Base-by-base conservation (phyloP, 2,888 invertebrate genomes). In the Dicyrtomina minuta region DNA sequence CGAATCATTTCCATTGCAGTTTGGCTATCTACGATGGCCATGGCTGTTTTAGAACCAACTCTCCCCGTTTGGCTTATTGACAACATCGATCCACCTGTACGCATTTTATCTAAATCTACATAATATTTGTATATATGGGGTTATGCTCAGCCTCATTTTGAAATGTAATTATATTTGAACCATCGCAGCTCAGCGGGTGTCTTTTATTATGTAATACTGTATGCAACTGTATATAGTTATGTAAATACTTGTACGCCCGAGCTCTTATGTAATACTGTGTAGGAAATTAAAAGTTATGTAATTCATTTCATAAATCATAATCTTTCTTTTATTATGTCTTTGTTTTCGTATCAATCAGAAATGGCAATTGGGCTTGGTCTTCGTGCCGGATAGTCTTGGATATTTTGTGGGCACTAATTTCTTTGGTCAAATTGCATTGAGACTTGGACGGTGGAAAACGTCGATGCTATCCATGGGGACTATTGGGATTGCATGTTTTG, bases 321-420 rank as follows among this genome's bases (percentile, higher is more conserved):
- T 22, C 24, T 53, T 6, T 17, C 24, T 5, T 53, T 53, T 20
- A 20, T 20, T 20, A 17, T 4, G 26, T 17, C 27, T 33, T 58
- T 58, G 13, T 58, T 33, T 15, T 15, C 3, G 8, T 33, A 3
- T 33, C 5, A 22, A 13, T 22, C 81, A 87, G 83, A 86, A 85
- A 79, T 90, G 90, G 90, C 88, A 90, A 80, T 81, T 89, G 79
- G 92, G 92, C 2, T 88, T 90, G 0, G 90, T 92, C 5, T 93
- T 93, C 79, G 88, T 93, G 72, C 92, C 93, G 0, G 93, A 93
- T 81, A 92, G 92, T 77, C 79, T 92, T 41, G 92, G 92, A 0
- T 93, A 92, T 80, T 85, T 92, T 72, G 82, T 92, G 49, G 92
- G 92, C 27, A 91, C 92, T 0, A 91, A 91, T 81, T 88, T 88